These are phyloP conservation scores for Oreortyx pictus DNA, from an alignment of 2,797 vertebrate genomes.

Conservation along the genomic window DNA sequence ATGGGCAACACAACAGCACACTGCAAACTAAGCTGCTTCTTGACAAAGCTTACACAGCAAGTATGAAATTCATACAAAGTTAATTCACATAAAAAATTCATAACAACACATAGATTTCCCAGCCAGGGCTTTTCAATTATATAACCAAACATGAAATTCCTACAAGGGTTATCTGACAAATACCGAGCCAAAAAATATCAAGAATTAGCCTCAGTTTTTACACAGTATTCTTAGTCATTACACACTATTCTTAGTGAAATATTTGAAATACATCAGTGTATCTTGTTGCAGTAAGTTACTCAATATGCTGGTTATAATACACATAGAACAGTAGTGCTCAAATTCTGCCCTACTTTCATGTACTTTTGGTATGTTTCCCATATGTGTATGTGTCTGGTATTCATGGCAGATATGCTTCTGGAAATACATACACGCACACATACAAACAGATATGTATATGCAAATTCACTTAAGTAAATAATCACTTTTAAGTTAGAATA, in stretches of 20 bases:
- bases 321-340: background rate
- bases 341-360: background rate
- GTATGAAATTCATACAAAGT: fast-evolving
- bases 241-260: background rate
- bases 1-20: background rate
- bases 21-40: background rate
- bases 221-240: background rate
- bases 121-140: background rate
- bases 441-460: fast-evolving
- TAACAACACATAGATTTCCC: background rate
- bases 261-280: background rate
- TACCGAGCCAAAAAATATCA: fast-evolving
- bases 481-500: background rate
- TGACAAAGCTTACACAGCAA: background rate
- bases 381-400: background rate
- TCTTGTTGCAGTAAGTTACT: background rate
- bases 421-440: background rate
- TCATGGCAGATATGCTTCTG: background rate
- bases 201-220: background rate
- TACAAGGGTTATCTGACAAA: background rate
- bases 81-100: background rate
- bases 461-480: fast-evolving
- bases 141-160: background rate
- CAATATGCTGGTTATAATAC: background rate
- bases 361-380: background rate